These are phyloP conservation scores for Drosophila suzukii DNA, from an alignment of 1,140 invertebrate genomes.

Conservation along the genomic window DNA sequence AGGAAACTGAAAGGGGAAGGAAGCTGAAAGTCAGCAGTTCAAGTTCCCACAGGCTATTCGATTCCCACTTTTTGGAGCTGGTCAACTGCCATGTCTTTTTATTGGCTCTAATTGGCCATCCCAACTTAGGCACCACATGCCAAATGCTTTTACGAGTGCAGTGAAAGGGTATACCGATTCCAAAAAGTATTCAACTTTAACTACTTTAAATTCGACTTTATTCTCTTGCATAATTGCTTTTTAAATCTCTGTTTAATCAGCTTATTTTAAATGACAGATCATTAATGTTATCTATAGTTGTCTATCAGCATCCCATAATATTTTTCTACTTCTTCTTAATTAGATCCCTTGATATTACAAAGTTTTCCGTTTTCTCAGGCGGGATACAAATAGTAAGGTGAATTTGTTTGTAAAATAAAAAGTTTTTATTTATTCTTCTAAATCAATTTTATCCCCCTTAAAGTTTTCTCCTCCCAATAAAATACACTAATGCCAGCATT, in stretches of 20 bases:
- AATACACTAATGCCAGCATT: too few species aligned
- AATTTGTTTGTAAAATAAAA: too few species aligned
- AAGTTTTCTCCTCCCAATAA: too few species aligned
- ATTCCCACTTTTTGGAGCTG: slow-evolving; percentile 10
- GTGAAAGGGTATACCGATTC: not conserved
- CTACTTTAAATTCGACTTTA: not conserved
- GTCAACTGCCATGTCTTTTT: slow-evolving; percentile 19
- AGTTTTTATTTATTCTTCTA: too few species aligned
- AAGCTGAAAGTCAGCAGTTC: slow-evolving; percentile 19
- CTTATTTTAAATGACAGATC: not conserved
- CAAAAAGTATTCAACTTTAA: not conserved
- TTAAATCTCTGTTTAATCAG: not conserved
- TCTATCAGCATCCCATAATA: too few species aligned
- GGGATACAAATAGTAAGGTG: too few species aligned
- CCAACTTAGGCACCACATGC: not conserved
- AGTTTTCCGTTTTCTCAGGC: too few species aligned
- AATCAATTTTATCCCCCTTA: too few species aligned
- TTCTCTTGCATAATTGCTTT: too few species aligned
- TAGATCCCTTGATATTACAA: too few species aligned
- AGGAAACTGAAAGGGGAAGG: not conserved
- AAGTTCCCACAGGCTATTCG: slow-evolving; percentile 31
- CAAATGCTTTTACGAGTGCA: not conserved
- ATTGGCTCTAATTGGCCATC: slow-evolving; percentile 15
- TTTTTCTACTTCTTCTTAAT: too few species aligned
- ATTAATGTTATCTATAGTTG: too few species aligned